phyloP scores from a whole-genome alignment of 2,797 vertebrate genomes.

The Cacajao melanocephalus region DNA sequence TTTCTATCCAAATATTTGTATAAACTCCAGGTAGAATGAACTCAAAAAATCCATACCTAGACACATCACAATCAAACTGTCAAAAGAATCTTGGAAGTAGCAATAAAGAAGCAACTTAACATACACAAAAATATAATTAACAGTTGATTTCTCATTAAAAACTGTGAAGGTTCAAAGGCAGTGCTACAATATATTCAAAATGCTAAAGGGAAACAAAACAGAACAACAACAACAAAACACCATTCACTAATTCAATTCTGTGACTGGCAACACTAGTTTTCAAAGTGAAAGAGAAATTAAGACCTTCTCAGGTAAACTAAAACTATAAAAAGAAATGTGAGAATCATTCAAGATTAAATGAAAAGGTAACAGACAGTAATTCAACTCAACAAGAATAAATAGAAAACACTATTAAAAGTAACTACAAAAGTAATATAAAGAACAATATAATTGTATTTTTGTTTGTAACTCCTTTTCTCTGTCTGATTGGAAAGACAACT shows the following conservation, averaged over 20 bases:
- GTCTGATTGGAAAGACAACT: neutral
- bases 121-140: neutral
- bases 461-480: neutral
- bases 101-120: neutral
- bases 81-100: neutral
- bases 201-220: neutral
- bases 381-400: neutral
- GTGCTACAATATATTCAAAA: neutral
- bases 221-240: neutral
- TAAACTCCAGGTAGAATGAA: neutral
- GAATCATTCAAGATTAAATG: neutral
- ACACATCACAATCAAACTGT: neutral
- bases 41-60: neutral
- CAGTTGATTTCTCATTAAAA: neutral
- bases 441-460: neutral
- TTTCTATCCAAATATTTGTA: neutral
- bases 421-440: neutral
- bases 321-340: neutral
- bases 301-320: neutral
- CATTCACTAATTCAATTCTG: neutral
- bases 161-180: neutral
- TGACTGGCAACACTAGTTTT: neutral
- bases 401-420: neutral
- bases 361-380: neutral
- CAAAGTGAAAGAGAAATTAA: neutral